A percentile compares a stretch with the other conserved stretches of the same genome.
phyloP scores from a whole-genome alignment of 2,888 invertebrate genomes.

The Sarcophaga subvicina region DNA sequence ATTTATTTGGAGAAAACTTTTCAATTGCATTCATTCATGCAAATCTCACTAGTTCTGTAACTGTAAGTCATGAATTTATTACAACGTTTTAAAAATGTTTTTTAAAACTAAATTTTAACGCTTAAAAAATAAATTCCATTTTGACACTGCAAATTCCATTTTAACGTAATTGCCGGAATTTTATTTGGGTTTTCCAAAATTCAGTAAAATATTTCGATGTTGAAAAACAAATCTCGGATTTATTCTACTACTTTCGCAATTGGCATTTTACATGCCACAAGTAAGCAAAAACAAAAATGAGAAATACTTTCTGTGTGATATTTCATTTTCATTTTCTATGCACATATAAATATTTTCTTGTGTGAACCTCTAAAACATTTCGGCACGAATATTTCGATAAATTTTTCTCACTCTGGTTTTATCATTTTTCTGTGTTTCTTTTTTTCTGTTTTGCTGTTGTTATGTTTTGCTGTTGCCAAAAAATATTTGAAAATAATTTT shows the following conservation, averaged over 20 bases:
- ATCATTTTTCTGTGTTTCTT: neutral
- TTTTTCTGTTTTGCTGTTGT: no score
- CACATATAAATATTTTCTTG: neutral
- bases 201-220: constrained; percentile 31
- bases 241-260: neutral
- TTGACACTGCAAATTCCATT: neutral
- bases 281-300: no score
- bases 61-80: no score
- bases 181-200: constrained; percentile 24
- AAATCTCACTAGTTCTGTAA: no score
- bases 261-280: neutral
- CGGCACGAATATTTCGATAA: constrained; percentile 31
- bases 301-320: no score
- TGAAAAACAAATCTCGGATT: constrained; percentile 3
- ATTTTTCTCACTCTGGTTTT: neutral
- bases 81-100: no score
- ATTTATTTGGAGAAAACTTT: no score
- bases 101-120: no score
- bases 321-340: neutral
- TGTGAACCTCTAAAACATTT: constrained; percentile 35
- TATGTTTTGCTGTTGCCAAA: neutral
- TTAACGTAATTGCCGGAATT: constrained; percentile 23
- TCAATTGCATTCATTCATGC: no score
- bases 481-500: no score
- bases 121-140: neutral